These are phyloP conservation scores for Palythoa grandis DNA, from an alignment of 92 coral and sea anemone species.

Conservation along the genomic window DNA sequence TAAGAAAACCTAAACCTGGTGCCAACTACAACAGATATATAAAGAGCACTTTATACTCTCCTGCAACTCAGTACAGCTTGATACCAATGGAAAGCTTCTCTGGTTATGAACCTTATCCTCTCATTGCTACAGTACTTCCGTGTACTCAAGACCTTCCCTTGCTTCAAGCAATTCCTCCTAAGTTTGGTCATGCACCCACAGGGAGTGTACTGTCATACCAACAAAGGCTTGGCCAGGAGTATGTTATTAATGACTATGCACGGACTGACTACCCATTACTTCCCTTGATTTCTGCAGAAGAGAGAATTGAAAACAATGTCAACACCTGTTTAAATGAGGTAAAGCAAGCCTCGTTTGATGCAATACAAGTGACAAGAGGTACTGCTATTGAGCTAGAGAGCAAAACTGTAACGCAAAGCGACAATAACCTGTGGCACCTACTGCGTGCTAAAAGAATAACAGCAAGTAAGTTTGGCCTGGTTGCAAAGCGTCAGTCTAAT, in stretches of 20 bases:
- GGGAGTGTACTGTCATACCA: slow-evolving; percentile 65
- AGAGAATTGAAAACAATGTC: slow-evolving; percentile 27
- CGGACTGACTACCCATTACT: slow-evolving; percentile 13
- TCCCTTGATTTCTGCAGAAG: background rate
- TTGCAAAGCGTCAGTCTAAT: slow-evolving; percentile 28
- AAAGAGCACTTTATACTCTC: slow-evolving; percentile 56
- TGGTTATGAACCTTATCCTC: slow-evolving; percentile 42
- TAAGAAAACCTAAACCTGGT: slow-evolving; percentile 44
- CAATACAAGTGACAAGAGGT: background rate
- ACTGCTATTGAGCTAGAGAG: background rate
- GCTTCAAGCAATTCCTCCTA: slow-evolving; percentile 15
- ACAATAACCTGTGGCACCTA: slow-evolving; percentile 15
- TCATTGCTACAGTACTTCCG: slow-evolving; percentile 38
- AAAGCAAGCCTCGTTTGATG: slow-evolving; percentile 21
- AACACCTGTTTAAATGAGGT: slow-evolving; percentile 20
- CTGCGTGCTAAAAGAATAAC: slow-evolving; percentile 37
- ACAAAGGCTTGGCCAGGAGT: slow-evolving; percentile 60
- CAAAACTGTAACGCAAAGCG: slow-evolving; percentile 41
- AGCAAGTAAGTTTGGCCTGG: slow-evolving; percentile 48
- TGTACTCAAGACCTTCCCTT: background rate
- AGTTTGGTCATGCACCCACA: slow-evolving; percentile 58
- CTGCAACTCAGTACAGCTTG: slow-evolving; percentile 46
- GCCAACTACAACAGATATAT: slow-evolving; percentile 40
- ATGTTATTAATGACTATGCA: slow-evolving; percentile 65
- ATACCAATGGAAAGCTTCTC: slow-evolving; percentile 16